These are phyloP conservation scores for Sorex maritimensis DNA, from an alignment of 2,797 vertebrate species.

Conservation along the genomic window DNA sequence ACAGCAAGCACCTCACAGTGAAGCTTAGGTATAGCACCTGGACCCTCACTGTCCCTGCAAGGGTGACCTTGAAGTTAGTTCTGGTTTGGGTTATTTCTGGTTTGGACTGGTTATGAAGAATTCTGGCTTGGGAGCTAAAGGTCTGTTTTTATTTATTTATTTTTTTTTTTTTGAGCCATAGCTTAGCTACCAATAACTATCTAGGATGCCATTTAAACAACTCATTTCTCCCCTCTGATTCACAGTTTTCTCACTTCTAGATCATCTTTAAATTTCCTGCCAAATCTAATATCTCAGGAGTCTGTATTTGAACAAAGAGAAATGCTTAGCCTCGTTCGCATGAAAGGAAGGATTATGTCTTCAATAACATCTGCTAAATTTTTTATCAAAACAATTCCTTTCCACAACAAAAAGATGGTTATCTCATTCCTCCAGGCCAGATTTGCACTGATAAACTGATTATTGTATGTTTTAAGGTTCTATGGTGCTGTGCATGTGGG, in stretches of 20 bases:
- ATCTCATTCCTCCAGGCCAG: not conserved
- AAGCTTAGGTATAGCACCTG: not conserved
- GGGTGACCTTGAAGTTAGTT: not conserved
- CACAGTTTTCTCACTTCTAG: slow-evolving; percentile 55
- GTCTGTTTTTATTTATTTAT: too few species aligned
- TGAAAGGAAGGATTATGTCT: not conserved
- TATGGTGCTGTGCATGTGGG: not conserved
- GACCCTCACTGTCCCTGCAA: not conserved
- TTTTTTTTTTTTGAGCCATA: not conserved
- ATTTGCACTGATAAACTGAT: not conserved
- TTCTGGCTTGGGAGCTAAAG: too few species aligned
- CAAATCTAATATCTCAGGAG: not conserved
- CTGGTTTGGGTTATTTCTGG: too few species aligned
- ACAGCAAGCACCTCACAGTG: not conserved
- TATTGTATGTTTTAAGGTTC: not conserved
- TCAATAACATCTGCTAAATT: not conserved
- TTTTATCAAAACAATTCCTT: slow-evolving; percentile 29
- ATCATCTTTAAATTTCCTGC: slow-evolving; percentile 34
- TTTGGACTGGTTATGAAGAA: not conserved
- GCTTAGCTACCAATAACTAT: not conserved
- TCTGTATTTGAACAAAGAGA: not conserved
- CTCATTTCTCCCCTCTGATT: slow-evolving; percentile 52
- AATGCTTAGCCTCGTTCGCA: not conserved
- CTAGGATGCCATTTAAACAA: not conserved
- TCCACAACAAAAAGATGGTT: not conserved